These are phyloP conservation scores for Ostrea denselamellosa DNA, from an alignment of 1,140 invertebrate genomes.

Conservation along the genomic window DNA sequence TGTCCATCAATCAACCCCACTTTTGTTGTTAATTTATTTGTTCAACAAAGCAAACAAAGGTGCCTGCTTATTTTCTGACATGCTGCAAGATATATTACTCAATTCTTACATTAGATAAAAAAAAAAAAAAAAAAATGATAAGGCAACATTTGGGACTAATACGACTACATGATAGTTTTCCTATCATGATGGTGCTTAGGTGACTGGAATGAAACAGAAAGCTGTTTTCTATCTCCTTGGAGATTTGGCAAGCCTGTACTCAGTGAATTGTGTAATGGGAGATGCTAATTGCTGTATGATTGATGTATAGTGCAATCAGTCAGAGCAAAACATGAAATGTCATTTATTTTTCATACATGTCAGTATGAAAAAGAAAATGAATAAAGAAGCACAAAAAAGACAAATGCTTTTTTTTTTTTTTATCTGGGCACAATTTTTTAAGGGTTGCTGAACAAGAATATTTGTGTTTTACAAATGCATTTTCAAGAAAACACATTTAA, in stretches of 20 bases:
- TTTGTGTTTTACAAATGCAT: too few species aligned
- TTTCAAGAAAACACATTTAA: too few species aligned
- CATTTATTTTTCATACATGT: conserved; percentile 77
- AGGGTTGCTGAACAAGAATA: too few species aligned
- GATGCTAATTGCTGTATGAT: conserved; percentile 74
- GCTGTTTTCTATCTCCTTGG: conserved; percentile 57
- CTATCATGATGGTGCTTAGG: conserved; percentile 57
- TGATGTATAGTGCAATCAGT: conserved; percentile 74
- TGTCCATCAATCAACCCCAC: conserved; percentile 74
- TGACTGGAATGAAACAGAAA: conserved; percentile 45
- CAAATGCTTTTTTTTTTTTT: background rate
- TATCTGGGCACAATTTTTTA: too few species aligned
- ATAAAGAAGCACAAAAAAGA: background rate
- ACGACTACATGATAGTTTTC: conserved; percentile 51
- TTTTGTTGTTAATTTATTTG: conserved; percentile 77
- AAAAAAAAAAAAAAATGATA: conserved; percentile 59
- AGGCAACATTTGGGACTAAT: conserved; percentile 63
- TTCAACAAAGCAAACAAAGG: conserved; percentile 76
- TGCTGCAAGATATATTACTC: conserved; percentile 70
- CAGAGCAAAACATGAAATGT: conserved; percentile 70
- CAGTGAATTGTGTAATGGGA: conserved; percentile 71
- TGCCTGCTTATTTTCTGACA: conserved; percentile 69
- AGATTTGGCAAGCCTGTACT: conserved; percentile 61
- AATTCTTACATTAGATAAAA: conserved; percentile 67
- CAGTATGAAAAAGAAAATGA: conserved; percentile 56